phyloP scores from a whole-genome alignment of 2,113 vertebrate species.

The Phaethon lepturus region DNA sequence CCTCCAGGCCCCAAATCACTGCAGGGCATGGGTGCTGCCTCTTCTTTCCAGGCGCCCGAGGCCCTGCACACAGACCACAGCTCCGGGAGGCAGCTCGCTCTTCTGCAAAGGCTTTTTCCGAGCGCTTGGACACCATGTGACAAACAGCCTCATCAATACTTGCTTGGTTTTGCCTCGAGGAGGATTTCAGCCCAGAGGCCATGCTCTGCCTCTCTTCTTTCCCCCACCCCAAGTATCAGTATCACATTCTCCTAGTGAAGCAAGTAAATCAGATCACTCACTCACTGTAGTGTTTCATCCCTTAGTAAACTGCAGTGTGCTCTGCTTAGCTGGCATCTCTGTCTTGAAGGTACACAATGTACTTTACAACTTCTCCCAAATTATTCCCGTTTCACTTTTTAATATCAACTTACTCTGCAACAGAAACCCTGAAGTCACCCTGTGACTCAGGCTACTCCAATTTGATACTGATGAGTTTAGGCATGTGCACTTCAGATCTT shows the following conservation, averaged over 20 bases:
- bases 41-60: neutral
- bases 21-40: neutral
- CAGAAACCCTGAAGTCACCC: neutral
- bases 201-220: neutral
- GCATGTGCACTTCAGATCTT: accelerated
- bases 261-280: neutral
- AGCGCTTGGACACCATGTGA: neutral
- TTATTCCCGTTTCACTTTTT: neutral
- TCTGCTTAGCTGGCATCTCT: neutral
- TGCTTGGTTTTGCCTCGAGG: neutral
- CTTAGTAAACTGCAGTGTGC: neutral
- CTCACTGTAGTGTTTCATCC: neutral
- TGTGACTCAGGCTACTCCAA: neutral
- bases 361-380: neutral
- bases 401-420: neutral
- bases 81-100: accelerated
- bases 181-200: neutral
- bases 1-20: accelerated
- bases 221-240: neutral
- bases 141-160: neutral
- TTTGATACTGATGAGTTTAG: neutral
- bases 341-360: neutral
- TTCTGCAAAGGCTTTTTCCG: neutral
- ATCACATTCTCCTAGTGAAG: neutral
- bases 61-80: neutral